Conservation (phyloP, 2,888 invertebrate species). For the Drosophila neutralis region DNA sequence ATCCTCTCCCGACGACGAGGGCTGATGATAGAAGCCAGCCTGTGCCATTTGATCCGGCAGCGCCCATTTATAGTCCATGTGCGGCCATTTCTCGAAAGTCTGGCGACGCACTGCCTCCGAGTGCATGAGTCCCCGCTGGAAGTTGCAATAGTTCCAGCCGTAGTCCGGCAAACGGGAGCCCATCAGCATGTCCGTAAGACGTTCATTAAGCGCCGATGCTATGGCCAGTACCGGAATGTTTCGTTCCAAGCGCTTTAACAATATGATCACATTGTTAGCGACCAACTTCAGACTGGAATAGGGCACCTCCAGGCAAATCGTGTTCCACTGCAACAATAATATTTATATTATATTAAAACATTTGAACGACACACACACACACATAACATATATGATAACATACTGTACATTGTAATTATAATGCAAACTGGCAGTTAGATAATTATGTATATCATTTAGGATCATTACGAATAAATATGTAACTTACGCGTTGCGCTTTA, state of each 20-base stretch:
- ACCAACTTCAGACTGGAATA: conserved; percentile 92
- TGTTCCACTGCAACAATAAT: conserved; percentile 91
- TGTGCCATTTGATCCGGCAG: conserved; percentile 98
- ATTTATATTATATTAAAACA: background rate
- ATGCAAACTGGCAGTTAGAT: background rate
- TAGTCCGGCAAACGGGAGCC: conserved; percentile 83
- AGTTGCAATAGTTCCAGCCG: conserved; percentile 83
- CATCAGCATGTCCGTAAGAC: conserved; percentile 91
- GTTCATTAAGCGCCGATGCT: conserved; percentile 94
- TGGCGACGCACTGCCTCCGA: conserved; percentile 95
- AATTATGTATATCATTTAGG: background rate
- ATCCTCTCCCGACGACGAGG: conserved; percentile 95
- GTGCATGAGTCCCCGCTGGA: conserved; percentile 90
- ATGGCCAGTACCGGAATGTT: conserved; percentile 94
- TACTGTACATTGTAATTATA: background rate
- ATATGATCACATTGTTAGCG: conserved; percentile 91
- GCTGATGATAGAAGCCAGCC: conserved; percentile 98
- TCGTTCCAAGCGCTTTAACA: conserved; percentile 92
- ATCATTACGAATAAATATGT: background rate
- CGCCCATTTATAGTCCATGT: conserved; percentile 99
- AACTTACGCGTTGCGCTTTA: conserved; percentile 93
- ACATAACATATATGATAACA: background rate
- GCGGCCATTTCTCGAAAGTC: conserved; percentile 97
- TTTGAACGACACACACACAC: background rate
- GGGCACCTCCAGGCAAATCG: conserved; percentile 92